Percentiles rank a stretch among this genome's conserved stretches.
Conservation (phyloP, 92 coral and sea anemone genomes). For the Palythoa caribaeorum region DNA sequence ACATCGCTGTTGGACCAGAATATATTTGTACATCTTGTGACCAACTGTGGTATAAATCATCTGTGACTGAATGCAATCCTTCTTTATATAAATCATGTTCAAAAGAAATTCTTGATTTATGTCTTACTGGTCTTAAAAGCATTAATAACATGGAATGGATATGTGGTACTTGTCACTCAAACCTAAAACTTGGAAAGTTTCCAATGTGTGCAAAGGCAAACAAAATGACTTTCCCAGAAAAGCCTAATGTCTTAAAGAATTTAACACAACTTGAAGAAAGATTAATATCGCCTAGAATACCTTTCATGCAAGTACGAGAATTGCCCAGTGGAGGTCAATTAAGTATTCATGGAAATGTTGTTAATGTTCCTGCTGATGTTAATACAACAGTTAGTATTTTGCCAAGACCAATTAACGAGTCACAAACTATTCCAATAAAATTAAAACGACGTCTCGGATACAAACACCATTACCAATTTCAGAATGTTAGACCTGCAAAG, state of each 20-base stretch:
- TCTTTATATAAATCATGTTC: constrained; percentile 45
- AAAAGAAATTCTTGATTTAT: constrained; percentile 36
- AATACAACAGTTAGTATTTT: constrained; percentile 50
- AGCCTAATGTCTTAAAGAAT: constrained; percentile 45
- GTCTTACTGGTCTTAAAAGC: constrained; percentile 52
- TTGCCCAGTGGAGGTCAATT: constrained; percentile 49
- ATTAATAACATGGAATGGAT: constrained; percentile 24
- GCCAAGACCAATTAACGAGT: constrained; percentile 27
- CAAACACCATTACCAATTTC: constrained; percentile 2
- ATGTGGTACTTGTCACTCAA: constrained; percentile 23
- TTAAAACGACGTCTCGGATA: constrained; percentile 12
- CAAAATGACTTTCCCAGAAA: constrained; percentile 55
- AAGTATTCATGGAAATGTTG: constrained; percentile 53
- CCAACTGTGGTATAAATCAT: constrained; percentile 56
- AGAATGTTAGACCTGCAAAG: constrained; percentile 44
- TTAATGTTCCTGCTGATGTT: constrained; percentile 54
- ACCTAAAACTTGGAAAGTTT: constrained; percentile 14
- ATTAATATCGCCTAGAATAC: constrained; percentile 55
- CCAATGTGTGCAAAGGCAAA: constrained; percentile 40
- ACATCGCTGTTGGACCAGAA: constrained; percentile 46
- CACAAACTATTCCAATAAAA: constrained; percentile 13
- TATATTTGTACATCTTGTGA: constrained; percentile 61
- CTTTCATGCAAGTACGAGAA: constrained; percentile 42
- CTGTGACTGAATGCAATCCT: constrained; percentile 44
- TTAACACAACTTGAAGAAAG: constrained; percentile 54